A percentile compares a stretch with the other conserved stretches of the same genome.
Evolutionary conservation across 2,888 invertebrate species (phyloP).

Genomic region (Phymatocera aterrima): DNA sequence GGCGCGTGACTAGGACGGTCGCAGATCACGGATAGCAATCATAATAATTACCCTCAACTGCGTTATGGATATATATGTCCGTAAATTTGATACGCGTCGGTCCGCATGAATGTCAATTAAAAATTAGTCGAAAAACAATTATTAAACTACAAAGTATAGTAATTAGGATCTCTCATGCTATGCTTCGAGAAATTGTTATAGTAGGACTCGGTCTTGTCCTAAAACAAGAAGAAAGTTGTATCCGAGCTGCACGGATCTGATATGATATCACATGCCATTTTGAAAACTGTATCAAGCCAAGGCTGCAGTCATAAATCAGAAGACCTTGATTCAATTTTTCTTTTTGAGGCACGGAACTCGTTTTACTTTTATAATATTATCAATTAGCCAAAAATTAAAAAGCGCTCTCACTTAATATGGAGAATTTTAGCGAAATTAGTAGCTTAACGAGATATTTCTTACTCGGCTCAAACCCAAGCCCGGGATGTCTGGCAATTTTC

Average conservation of each 20-base stretch:
- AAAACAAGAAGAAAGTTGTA: too few species aligned
- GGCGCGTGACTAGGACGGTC: slow-evolving; percentile 29
- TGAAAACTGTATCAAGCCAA: too few species aligned
- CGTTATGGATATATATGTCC: too few species aligned
- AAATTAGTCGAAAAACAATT: slow-evolving; percentile 30
- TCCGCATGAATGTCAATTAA: slow-evolving; percentile 32
- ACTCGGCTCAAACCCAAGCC: background rate
- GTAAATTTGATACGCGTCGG: slow-evolving; percentile 4
- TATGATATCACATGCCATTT: too few species aligned
- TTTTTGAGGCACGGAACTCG: background rate
- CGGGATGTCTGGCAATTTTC: slow-evolving; percentile 42
- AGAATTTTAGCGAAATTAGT: background rate
- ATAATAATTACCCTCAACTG: slow-evolving; percentile 25
- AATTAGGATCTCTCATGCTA: background rate
- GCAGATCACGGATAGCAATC: slow-evolving; percentile 38
- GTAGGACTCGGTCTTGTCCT: background rate
- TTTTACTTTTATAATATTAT: background rate
- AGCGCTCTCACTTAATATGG: background rate
- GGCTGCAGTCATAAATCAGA: too few species aligned
- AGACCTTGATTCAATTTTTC: too few species aligned
- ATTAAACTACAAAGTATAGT: slow-evolving; percentile 25
- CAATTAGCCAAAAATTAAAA: background rate
- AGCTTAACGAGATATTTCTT: slow-evolving; percentile 1
- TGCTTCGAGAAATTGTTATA: background rate
- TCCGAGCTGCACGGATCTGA: too few species aligned